Percentiles rank a stretch among this genome's conserved stretches.
These are phyloP conservation scores for Metaphire vulgaris DNA, from an alignment of 1,140 invertebrate species.

Conservation along the genomic window DNA sequence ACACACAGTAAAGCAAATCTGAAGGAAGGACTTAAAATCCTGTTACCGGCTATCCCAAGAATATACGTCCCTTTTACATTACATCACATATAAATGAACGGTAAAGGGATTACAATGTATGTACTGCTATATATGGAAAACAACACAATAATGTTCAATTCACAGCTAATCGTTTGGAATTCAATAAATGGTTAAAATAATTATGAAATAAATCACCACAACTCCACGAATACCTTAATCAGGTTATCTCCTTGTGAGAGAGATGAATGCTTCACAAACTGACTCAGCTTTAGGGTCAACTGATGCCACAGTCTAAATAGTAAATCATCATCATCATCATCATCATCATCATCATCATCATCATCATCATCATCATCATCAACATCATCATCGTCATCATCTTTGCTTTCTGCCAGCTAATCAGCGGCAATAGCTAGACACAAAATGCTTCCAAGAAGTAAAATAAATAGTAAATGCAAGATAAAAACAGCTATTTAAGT, in stretches of 20 bases:
- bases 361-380: neutral
- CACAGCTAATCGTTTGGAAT: neutral
- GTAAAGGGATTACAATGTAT: too few relatives aligned
- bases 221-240: slow-evolving; percentile 47
- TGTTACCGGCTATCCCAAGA: too few relatives aligned
- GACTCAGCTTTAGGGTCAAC: slow-evolving; percentile 74
- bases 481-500: neutral
- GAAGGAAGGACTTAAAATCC: too few relatives aligned
- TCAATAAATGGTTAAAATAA: neutral
- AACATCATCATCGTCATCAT: neutral
- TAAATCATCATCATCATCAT: slow-evolving; percentile 19
- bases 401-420: neutral
- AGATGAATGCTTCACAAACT: slow-evolving; percentile 72
- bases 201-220: neutral
- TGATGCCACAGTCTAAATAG: slow-evolving; percentile 88
- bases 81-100: neutral
- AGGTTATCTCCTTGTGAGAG: slow-evolving; percentile 72
- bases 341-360: neutral
- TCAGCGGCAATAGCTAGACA: too few relatives aligned
- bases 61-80: neutral
- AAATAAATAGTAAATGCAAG: neutral
- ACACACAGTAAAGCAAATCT: too few relatives aligned
- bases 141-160: neutral
- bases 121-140: neutral
- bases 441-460: neutral